phyloP scores from a whole-genome alignment of 2,113 vertebrate species.

The Anoplopoma fimbria region DNA sequence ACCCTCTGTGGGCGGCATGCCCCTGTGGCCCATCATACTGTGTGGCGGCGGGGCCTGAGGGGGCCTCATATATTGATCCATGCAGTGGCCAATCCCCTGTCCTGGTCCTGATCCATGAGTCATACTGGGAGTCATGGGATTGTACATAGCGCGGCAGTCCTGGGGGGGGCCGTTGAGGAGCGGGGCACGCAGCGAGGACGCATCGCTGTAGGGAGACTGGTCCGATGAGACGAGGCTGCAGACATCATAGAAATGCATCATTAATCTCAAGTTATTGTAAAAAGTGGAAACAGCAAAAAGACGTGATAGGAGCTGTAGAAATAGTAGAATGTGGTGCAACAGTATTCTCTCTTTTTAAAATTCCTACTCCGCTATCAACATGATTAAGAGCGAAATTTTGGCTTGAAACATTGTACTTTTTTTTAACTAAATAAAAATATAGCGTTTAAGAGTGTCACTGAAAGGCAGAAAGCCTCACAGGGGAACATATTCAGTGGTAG shows the following conservation, averaged over 20 bases:
- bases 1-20: slow-evolving; percentile 80
- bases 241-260: slow-evolving; percentile 4
- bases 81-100: slow-evolving; percentile 82
- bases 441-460: background rate
- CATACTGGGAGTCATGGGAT: slow-evolving; percentile 85
- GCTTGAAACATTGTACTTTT: background rate
- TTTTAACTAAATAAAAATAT: background rate
- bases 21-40: slow-evolving; percentile 83
- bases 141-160: slow-evolving; percentile 87
- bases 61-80: slow-evolving; percentile 90
- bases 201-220: slow-evolving; percentile 78
- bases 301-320: accelerated
- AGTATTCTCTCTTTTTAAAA: background rate
- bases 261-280: background rate
- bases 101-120: slow-evolving; percentile 82
- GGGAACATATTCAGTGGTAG: background rate
- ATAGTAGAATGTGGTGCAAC: background rate
- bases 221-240: slow-evolving; percentile 71
- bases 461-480: background rate
- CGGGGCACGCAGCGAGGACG: slow-evolving; percentile 71
- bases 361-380: background rate
- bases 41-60: slow-evolving; percentile 82
- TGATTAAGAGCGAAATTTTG: background rate
- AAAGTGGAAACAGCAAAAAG: background rate
- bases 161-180: slow-evolving; percentile 74